Percentiles rank a stretch among this genome's conserved stretches.
phyloP scores from a whole-genome alignment of 2,797 vertebrate species.

The Neostethus bicornis region DNA sequence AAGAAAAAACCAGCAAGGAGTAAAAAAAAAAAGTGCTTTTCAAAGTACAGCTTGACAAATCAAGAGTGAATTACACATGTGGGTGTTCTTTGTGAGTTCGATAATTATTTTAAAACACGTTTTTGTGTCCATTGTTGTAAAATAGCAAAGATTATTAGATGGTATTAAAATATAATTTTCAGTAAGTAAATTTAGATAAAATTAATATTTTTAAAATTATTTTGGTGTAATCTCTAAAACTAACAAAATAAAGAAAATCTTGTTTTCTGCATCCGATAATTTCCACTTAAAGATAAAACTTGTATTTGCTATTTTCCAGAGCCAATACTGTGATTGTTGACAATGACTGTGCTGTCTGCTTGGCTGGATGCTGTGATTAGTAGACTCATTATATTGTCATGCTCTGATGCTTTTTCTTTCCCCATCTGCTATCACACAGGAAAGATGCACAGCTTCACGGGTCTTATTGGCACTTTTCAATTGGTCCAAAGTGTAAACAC shows the following conservation, averaged over 20 bases:
- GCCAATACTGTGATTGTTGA: conserved; percentile 42
- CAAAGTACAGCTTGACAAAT: too few species aligned
- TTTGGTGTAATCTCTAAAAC: background rate
- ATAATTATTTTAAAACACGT: too few species aligned
- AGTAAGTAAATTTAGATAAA: too few species aligned
- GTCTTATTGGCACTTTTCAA: conserved; percentile 32
- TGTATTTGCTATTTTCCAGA: conserved; percentile 18
- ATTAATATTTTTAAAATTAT: too few species aligned
- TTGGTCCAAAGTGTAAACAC: conserved; percentile 13
- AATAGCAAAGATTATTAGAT: too few species aligned
- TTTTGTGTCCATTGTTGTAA: too few species aligned
- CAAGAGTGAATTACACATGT: too few species aligned
- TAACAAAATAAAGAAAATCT: background rate
- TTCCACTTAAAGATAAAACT: conserved; percentile 3
- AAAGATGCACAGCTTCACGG: conserved; percentile 50
- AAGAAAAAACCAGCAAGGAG: too few species aligned
- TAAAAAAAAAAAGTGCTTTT: too few species aligned
- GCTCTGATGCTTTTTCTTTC: conserved; percentile 66
- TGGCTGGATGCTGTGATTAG: conserved; percentile 67
- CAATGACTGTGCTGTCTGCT: conserved; percentile 51
- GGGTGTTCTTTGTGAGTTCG: too few species aligned
- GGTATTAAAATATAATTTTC: too few species aligned
- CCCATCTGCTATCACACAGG: conserved; percentile 58
- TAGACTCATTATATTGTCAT: conserved; percentile 75
- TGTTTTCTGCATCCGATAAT: background rate